phyloP scores from a whole-genome alignment of 2,888 invertebrate species.

The Eupithecia insigniata region DNA sequence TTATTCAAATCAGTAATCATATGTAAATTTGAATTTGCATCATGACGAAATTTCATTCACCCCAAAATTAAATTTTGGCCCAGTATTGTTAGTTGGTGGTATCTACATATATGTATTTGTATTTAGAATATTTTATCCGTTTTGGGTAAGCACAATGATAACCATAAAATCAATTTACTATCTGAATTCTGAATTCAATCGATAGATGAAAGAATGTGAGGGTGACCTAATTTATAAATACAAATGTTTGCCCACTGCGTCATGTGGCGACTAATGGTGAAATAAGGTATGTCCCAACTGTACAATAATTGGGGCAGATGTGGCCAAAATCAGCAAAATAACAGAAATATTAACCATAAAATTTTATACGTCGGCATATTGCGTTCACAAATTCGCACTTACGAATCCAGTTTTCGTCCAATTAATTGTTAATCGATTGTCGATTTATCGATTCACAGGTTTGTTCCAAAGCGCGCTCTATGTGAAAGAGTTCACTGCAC shows the following conservation, averaged over 20 bases:
- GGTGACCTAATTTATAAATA: too few species aligned
- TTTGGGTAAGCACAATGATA: not conserved
- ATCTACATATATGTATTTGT: not conserved
- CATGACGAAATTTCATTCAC: conserved; percentile 15
- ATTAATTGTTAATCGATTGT: conserved; percentile 36
- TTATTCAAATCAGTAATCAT: conserved; percentile 25
- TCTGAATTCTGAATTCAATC: not conserved
- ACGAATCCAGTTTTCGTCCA: conserved; percentile 25
- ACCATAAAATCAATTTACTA: not conserved
- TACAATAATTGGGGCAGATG: not conserved
- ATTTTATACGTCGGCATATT: conserved; percentile 40
- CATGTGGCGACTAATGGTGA: not conserved
- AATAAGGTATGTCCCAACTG: not conserved
- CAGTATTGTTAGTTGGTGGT: not conserved
- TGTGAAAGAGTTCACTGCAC: not conserved
- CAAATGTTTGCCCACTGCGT: not conserved
- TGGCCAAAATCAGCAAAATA: conserved; percentile 21
- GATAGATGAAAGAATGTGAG: not conserved
- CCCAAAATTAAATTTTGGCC: not conserved
- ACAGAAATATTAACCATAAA: conserved; percentile 40
- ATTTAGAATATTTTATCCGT: not conserved
- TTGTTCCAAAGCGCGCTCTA: conserved; percentile 13
- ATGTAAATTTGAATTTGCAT: conserved; percentile 31
- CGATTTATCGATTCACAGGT: conserved; percentile 9
- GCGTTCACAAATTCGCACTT: conserved; percentile 41